Evolutionary conservation across 2,797 vertebrate species (phyloP).

Genomic region (Cygnus olor): DNA sequence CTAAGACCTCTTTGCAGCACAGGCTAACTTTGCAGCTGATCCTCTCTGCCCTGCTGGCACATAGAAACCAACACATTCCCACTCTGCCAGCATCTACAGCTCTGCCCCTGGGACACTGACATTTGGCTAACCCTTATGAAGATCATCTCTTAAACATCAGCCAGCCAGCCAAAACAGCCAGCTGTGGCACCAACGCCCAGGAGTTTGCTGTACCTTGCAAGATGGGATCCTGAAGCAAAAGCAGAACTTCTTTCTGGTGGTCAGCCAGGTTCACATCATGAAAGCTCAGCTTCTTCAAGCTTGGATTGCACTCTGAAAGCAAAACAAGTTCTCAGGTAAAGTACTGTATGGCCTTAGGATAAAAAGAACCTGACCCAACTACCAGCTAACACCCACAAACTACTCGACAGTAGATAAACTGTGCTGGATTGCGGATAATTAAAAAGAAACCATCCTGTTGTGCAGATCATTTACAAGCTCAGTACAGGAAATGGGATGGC

Average conservation of each 20-base stretch:
- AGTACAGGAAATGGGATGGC: neutral
- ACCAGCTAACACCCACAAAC: neutral
- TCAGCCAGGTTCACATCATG: constrained; percentile 89
- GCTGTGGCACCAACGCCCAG: neutral
- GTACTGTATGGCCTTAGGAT: neutral
- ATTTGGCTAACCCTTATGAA: neutral
- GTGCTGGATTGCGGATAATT: neutral
- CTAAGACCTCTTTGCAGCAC: neutral
- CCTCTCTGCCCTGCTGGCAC: neutral
- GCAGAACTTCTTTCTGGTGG: constrained; percentile 86
- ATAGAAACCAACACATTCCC: neutral
- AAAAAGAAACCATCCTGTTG: neutral
- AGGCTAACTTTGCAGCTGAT: neutral
- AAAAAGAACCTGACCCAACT: neutral
- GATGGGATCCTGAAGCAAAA: constrained; percentile 81
- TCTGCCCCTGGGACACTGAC: neutral
- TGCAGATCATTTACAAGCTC: neutral
- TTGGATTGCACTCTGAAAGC: constrained; percentile 80
- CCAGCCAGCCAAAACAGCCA: neutral
- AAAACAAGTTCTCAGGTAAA: constrained; percentile 12
- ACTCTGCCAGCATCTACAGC: neutral
- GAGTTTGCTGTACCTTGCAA: constrained; percentile 83
- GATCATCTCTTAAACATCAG: neutral
- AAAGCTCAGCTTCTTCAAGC: constrained; percentile 83
- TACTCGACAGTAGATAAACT: neutral